A percentile compares a stretch with the other conserved stretches of the same genome.
Evolutionary conservation across 2,113 vertebrate genomes (phyloP).

Genomic region (Cichladusa arquata): DNA sequence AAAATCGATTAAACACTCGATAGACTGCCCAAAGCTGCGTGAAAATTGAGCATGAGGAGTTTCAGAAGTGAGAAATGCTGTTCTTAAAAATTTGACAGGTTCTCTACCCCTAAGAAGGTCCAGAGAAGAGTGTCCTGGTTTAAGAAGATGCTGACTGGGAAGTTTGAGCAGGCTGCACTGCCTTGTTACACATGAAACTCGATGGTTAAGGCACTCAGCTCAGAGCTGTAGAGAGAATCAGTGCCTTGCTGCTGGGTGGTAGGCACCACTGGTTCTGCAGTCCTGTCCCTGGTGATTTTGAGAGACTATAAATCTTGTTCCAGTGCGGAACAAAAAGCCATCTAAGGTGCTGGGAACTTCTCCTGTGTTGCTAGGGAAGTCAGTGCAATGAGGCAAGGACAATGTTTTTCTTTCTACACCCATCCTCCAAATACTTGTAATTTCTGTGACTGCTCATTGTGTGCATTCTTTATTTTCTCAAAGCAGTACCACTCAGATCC

Average conservation of each 20-base stretch:
- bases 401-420: not conserved
- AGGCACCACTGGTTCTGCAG: rapidly evolving
- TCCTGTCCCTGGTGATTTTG: not conserved
- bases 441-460: not conserved
- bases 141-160: not conserved
- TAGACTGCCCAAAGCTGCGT: not conserved
- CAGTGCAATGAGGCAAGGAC: not conserved
- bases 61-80: not conserved
- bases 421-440: not conserved
- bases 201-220: not conserved
- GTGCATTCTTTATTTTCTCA: not conserved
- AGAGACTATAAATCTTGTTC: not conserved
- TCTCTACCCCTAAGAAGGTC: not conserved
- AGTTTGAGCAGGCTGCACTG: not conserved
- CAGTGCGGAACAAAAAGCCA: not conserved
- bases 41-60: not conserved
- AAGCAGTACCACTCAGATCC: not conserved
- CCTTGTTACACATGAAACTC: not conserved
- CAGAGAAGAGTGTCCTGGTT: not conserved
- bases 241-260: not conserved
- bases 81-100: not conserved
- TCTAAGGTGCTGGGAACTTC: not conserved
- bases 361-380: not conserved
- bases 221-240: not conserved
- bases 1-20: not conserved